Conservation (phyloP, 2,888 invertebrate species). For the Dryobota labecula region DNA sequence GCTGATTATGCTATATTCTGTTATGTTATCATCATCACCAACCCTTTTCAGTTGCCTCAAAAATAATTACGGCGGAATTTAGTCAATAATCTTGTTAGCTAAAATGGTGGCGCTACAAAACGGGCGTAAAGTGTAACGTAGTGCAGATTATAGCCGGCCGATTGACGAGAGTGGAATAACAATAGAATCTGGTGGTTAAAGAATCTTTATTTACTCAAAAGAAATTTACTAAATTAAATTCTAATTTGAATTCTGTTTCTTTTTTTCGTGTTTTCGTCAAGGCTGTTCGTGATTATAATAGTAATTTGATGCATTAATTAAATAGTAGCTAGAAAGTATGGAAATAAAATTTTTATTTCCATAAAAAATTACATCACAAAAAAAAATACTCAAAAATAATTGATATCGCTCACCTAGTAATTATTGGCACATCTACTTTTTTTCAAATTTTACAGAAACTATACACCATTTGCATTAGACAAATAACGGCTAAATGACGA, state of each 20-base stretch:
- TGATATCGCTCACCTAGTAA: too few relatives aligned
- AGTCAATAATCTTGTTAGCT: constrained; percentile 35
- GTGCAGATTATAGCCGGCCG: constrained; percentile 41
- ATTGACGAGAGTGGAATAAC: constrained; percentile 53
- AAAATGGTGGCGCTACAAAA: constrained; percentile 33
- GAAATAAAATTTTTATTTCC: background rate
- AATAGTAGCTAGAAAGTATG: background rate
- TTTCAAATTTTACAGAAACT: too few relatives aligned
- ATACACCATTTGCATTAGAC: too few relatives aligned
- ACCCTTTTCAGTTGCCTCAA: background rate
- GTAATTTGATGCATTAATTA: background rate
- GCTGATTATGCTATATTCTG: too few relatives aligned
- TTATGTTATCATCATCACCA: too few relatives aligned
- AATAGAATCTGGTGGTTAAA: constrained; percentile 35
- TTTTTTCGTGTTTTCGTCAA: constrained; percentile 13
- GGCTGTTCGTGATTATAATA: constrained; percentile 26
- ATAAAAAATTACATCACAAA: background rate
- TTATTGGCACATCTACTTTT: too few relatives aligned
- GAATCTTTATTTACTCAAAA: too few relatives aligned
- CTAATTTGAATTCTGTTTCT: constrained; percentile 21
- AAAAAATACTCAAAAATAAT: background rate
- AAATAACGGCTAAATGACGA: too few relatives aligned
- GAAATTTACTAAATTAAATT: too few relatives aligned
- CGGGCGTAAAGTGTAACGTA: constrained; percentile 42
- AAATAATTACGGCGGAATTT: constrained; percentile 35